Conservation (phyloP, 2,113 vertebrate species). For the Riparia riparia region DNA sequence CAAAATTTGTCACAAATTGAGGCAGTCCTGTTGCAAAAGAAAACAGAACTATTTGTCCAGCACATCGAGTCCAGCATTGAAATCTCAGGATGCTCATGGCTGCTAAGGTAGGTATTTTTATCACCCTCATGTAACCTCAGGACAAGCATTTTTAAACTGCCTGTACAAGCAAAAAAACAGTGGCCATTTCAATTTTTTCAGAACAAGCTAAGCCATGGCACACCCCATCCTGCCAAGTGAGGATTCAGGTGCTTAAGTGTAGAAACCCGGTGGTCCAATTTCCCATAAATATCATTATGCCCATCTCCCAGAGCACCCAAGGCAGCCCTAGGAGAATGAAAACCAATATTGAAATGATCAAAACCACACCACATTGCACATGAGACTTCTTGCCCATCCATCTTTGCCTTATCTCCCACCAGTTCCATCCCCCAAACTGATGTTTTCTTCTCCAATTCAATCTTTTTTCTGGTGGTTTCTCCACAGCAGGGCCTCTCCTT, state of each 20-base stretch:
- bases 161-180: neutral
- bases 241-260: rapidly evolving
- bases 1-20: neutral
- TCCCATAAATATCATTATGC: neutral
- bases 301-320: neutral
- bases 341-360: neutral
- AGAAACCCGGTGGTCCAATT: neutral
- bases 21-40: neutral
- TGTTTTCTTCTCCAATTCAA: neutral
- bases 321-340: neutral
- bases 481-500: neutral
- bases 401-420: neutral
- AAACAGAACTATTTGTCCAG: neutral
- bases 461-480: neutral
- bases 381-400: neutral
- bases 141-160: neutral
- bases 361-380: rapidly evolving
- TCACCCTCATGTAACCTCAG: neutral
- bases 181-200: neutral
- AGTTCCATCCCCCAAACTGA: neutral
- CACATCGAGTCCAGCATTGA: neutral
- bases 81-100: neutral
- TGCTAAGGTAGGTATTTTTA: neutral
- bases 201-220: neutral
- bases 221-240: rapidly evolving